These are phyloP conservation scores for Telmatherina bonti DNA, from an alignment of 2,797 vertebrate species.

Conservation along the genomic window DNA sequence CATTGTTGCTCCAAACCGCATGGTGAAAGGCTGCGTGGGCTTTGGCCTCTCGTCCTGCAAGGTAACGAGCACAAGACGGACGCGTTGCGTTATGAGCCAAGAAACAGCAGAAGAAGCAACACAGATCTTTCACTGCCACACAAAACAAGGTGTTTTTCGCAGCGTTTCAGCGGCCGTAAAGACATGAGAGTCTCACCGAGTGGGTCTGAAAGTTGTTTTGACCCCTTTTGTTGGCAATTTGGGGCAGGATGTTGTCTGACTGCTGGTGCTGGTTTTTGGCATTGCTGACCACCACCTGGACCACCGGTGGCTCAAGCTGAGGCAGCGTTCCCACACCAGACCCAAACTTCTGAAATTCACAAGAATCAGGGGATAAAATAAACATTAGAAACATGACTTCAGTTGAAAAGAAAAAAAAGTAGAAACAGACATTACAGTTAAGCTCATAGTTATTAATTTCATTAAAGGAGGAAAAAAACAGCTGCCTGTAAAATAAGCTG, in stretches of 20 bases:
- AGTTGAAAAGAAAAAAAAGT: not conserved
- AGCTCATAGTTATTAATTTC: too few relatives aligned
- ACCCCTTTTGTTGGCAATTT: constrained; percentile 81
- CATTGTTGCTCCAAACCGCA: constrained; percentile 78
- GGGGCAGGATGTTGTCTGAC: constrained; percentile 83
- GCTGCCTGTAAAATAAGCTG: too few relatives aligned
- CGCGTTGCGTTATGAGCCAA: not conserved
- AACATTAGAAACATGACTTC: not conserved
- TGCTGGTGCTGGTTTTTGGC: constrained; percentile 84
- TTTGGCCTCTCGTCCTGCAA: constrained; percentile 85
- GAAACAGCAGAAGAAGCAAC: not conserved
- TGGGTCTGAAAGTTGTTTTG: constrained; percentile 79
- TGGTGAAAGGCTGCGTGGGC: constrained; percentile 69
- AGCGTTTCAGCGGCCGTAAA: not conserved
- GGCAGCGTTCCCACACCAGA: constrained; percentile 78
- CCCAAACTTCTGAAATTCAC: constrained; percentile 76
- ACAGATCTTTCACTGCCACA: not conserved
- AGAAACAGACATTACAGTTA: too few relatives aligned
- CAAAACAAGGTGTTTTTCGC: not conserved
- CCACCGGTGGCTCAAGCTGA: constrained; percentile 82
- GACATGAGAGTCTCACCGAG: constrained; percentile 61
- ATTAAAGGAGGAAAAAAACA: too few relatives aligned
- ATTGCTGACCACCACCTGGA: constrained; percentile 86
- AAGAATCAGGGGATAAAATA: not conserved
- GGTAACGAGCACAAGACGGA: not conserved